Base-by-base conservation (phyloP, 2,888 invertebrate species). In the Hypolimnas misippus region DNA sequence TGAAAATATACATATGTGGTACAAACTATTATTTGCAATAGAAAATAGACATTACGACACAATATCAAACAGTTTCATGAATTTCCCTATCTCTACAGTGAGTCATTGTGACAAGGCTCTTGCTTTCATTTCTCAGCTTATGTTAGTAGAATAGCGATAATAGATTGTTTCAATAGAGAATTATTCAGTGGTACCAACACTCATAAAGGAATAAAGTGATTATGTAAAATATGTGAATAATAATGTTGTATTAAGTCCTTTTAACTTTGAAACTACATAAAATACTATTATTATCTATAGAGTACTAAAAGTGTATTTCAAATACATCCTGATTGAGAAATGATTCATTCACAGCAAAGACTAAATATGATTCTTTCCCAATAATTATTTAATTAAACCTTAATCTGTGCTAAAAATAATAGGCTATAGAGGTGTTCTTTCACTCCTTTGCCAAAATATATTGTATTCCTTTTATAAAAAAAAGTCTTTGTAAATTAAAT, bases 21-120 rank as follows among this genome's bases (percentile, higher is more conserved):
- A 38, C 3, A 21, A 14, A 29, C 8, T 19, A 6, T 46, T 46
- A 17, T 2, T 8, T 46, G 10, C 12, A 19, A 46, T 38, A 17
- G 7, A 10, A 21, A 25, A 25, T n/a, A 49, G 49, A 25, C 12
- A 49, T 7, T 19, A 19, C 12, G 12, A 21, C 12, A 25, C 4
- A 25, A 14, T 46, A 29, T 8, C 14, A 46, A 46, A 46, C 21
- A 49, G n/a, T 49, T 49, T 25, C 21, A 46, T 35, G 52, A 8
- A 6, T 49, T 14, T 8, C 7, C 2, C 49, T 29, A 29, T 29
- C n/a, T 19, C 16, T 17, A 19, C 2, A 51, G 21, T 57, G 56
- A 62, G 21, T 56, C 56, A 62, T 31, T 52, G 51, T 33, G 21
- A 33, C 62, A 56, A 62, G 62, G 56, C 21, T 57, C 21, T 56